Evolutionary conservation across 2,113 vertebrate genomes (phyloP).

Genomic region (Tretioscincus oriximinensis): DNA sequence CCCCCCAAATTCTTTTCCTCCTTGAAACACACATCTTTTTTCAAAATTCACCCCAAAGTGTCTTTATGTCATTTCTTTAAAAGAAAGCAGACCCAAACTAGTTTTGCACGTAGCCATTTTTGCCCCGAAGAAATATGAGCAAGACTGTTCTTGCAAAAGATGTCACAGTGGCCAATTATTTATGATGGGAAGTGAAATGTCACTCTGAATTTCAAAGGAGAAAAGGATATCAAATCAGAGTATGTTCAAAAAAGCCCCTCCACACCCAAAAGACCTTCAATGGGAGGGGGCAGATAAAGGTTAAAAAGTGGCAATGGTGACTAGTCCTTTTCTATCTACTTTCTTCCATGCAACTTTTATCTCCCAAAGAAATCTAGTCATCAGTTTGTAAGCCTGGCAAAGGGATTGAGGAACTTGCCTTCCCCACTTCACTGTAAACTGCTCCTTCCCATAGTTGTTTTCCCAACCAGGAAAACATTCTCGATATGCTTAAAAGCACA

Average conservation of each 20-base stretch:
- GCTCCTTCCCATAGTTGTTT: neutral
- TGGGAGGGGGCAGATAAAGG: neutral
- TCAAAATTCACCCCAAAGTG: neutral
- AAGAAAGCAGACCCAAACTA: neutral
- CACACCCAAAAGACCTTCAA: neutral
- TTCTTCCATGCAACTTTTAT: neutral
- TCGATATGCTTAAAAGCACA: neutral
- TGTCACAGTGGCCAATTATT: neutral
- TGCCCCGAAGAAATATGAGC: neutral
- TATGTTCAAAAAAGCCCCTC: too few species aligned
- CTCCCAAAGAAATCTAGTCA: neutral
- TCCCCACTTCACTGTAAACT: neutral
- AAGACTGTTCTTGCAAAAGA: neutral
- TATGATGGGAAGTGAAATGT: neutral
- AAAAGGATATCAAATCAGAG: neutral
- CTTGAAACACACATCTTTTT: neutral
- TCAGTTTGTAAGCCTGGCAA: neutral
- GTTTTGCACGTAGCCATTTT: neutral
- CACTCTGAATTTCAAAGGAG: neutral
- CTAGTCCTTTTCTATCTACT: neutral
- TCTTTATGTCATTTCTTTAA: neutral
- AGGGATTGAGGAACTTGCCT: neutral
- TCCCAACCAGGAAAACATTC: neutral
- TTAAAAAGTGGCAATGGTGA: neutral
- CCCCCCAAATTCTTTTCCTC: neutral